Evolutionary conservation across 2,113 vertebrate genomes (phyloP), one percentile per base, ranked within the genome.

Genomic region (Scomber japonicus): DNA sequence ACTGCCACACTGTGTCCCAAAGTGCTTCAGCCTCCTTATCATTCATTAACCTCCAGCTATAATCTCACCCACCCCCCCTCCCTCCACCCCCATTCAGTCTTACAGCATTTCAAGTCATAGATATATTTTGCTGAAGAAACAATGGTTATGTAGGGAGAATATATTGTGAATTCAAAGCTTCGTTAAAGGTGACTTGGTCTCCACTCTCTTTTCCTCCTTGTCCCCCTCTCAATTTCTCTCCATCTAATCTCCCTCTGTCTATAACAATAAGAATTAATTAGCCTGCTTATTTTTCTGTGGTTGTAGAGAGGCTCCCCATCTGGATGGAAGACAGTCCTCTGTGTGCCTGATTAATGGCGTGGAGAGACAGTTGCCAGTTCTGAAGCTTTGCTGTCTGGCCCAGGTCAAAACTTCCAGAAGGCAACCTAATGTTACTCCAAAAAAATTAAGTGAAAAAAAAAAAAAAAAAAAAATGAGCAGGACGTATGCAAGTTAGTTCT

Each of bases 261-360:
- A 96, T 97, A 96, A 97, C 96, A 97, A 98, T 97, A 97, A 97
- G 97, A 98, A 98, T 99, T 98, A 98, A 99, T 99, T 99, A 98
- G 97, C 96, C 96, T 81, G 94, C 96, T 98, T 97, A 97, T 97
- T 98, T 98, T 97, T 96, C 96, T 96, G 94, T 93, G 91, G 90
- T 96, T 97, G 96, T 96, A 94, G 95, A 97, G 95, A 95, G 95
- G 94, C 96, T 97, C 95, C 97, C 97, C 96, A 98, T 97, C 97
- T 99, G 97, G 97, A 96, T 95, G 94, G 95, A 94, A 96, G 96
- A 96, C 96, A 96, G 96, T 97, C 96, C 96, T 97, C 91, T 89
- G 95, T 96, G 96, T 95, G 95, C 95, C 96, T 98, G 97, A 98
- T 98, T 97, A 97, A 99, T 98, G 96, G 95, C 92, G 92, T 92